Conservation (phyloP, 2,888 invertebrate genomes). For the Stramonita haemastoma region DNA sequence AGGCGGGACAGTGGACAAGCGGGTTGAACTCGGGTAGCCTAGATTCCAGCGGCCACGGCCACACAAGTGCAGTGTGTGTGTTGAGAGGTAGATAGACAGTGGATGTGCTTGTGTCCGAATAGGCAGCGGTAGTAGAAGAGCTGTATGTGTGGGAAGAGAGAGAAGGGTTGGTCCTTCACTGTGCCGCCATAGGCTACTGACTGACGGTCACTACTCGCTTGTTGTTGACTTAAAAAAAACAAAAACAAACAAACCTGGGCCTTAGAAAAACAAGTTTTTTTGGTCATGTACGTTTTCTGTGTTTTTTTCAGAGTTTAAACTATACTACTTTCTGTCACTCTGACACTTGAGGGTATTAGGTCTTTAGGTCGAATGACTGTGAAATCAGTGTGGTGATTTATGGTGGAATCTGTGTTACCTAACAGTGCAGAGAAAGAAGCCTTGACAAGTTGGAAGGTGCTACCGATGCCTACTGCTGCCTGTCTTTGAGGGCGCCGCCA, state of each 20-base stretch:
- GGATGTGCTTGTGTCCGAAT: neutral
- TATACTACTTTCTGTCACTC: too few relatives aligned
- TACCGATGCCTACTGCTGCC: neutral
- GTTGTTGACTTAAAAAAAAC: neutral
- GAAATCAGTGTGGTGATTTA: slow-evolving; percentile 8
- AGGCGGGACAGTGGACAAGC: slow-evolving; percentile 16
- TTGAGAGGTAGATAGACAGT: slow-evolving; percentile 6
- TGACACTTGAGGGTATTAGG: too few relatives aligned
- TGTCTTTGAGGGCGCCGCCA: slow-evolving; percentile 54
- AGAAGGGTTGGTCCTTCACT: neutral
- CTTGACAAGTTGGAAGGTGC: slow-evolving; percentile 6
- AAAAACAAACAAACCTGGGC: neutral
- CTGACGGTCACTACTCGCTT: neutral
- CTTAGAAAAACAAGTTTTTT: neutral
- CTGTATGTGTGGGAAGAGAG: neutral
- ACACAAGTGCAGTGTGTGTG: slow-evolving; percentile 18
- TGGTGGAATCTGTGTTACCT: neutral
- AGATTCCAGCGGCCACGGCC: neutral
- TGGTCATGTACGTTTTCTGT: too few relatives aligned
- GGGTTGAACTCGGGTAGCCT: slow-evolving; percentile 10
- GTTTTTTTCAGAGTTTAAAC: neutral
- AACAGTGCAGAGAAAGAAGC: slow-evolving; percentile 28
- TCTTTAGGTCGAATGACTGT: neutral
- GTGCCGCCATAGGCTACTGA: neutral
- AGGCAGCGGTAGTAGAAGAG: neutral